These are phyloP conservation scores for Pluvianellus socialis DNA, from an alignment of 2,113 vertebrate species.

Conservation along the genomic window DNA sequence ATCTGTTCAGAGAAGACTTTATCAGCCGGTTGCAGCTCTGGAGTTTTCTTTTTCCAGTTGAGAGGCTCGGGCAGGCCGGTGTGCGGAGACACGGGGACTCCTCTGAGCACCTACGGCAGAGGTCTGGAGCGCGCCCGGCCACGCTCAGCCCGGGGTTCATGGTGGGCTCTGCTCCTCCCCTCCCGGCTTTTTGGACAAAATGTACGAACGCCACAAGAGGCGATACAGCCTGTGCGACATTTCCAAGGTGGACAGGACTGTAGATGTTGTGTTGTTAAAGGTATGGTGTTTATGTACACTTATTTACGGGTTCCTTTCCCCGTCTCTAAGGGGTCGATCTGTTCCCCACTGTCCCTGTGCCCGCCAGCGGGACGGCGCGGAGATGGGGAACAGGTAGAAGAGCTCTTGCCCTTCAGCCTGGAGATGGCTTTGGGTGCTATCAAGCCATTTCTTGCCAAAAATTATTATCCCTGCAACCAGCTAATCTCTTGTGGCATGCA, in stretches of 20 bases:
- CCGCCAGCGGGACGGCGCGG: background rate
- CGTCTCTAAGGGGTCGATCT: rapidly evolving
- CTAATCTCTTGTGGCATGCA: background rate
- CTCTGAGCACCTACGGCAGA: constrained; percentile 75
- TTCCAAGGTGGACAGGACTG: constrained; percentile 87
- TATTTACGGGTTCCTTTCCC: background rate
- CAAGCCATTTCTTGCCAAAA: background rate
- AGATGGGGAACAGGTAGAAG: background rate
- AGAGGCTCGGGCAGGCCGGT: constrained; percentile 51
- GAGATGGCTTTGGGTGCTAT: background rate
- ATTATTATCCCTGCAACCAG: background rate
- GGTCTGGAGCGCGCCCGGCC: constrained; percentile 41
- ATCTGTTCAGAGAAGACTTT: constrained; percentile 54
- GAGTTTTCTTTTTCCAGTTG: constrained; percentile 56
- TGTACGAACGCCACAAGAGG: constrained; percentile 97
- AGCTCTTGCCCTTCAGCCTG: background rate
- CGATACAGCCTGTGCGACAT: constrained; percentile 92
- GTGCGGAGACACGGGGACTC: constrained; percentile 68
- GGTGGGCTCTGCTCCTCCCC: constrained; percentile 62
- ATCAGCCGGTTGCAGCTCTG: background rate
- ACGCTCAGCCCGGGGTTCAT: constrained; percentile 55
- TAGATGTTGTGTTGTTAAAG: constrained; percentile 96
- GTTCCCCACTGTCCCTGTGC: rapidly evolving
- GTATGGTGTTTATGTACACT: constrained; percentile 70
- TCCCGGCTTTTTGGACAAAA: constrained; percentile 69